These are phyloP conservation scores for Aradophagus sp. DNA, from an alignment of 1,140 invertebrate species.

Conservation along the genomic window DNA sequence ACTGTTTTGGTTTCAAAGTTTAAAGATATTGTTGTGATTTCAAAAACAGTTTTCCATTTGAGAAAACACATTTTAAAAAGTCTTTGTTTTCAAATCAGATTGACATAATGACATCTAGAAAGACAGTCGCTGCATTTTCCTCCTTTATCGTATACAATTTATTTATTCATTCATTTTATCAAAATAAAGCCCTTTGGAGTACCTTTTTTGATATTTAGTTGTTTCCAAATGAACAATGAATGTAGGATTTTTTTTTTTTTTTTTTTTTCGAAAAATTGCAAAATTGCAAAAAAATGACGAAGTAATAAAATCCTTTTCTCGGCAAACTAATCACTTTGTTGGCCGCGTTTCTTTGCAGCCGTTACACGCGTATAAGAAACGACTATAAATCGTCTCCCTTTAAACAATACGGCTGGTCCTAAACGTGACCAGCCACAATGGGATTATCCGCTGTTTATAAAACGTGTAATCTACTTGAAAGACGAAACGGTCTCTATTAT, in stretches of 20 bases:
- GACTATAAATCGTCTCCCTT: constrained; percentile 37
- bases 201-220: constrained; percentile 17
- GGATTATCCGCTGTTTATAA: constrained; percentile 52
- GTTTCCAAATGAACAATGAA: constrained; percentile 23
- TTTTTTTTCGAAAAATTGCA: constrained; percentile 24
- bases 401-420: constrained; percentile 37
- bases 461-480: constrained; percentile 48
- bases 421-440: constrained; percentile 55
- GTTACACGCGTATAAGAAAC: constrained; percentile 16
- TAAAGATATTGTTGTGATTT: no score
- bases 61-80: no score
- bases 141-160: no score
- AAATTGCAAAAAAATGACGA: constrained; percentile 38
- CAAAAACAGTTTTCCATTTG: no score
- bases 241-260: constrained; percentile 41
- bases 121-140: no score
- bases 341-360: constrained; percentile 45
- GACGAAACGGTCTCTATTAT: constrained; percentile 40
- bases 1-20: no score
- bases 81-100: no score
- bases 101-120: no score
- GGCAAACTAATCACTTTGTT: constrained; percentile 60
- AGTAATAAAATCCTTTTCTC: constrained; percentile 57
- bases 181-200: no score
- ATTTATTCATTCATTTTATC: no score